phyloP scores from a whole-genome alignment of 2,113 vertebrate species.

The Chionodraco myersi region DNA sequence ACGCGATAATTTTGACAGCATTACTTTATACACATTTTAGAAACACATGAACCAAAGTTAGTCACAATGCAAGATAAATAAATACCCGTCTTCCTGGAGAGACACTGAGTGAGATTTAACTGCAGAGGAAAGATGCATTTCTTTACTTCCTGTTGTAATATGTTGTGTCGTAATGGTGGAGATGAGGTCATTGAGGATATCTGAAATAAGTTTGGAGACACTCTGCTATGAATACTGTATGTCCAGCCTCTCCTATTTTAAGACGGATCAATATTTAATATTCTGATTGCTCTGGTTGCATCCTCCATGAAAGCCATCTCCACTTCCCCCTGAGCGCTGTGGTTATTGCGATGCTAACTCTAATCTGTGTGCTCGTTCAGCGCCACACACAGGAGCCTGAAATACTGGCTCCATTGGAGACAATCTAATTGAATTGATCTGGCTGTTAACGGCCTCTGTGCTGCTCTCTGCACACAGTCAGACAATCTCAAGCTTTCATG shows the following conservation, averaged over 20 bases:
- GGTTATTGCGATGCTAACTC: slow-evolving; percentile 34
- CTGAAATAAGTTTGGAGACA: not conserved
- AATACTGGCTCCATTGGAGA: slow-evolving; percentile 70
- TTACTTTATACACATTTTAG: too few relatives aligned
- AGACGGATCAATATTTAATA: slow-evolving; percentile 20
- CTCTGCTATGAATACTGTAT: not conserved
- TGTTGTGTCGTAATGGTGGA: not conserved
- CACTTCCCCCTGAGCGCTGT: not conserved
- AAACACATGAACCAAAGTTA: not conserved
- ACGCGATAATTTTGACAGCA: too few relatives aligned
- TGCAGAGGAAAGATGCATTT: too few relatives aligned
- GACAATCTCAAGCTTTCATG: slow-evolving; percentile 67
- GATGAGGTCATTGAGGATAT: not conserved
- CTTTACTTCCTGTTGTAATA: not conserved
- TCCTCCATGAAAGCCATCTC: slow-evolving; percentile 2
- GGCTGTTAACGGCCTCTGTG: slow-evolving; percentile 55
- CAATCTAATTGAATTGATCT: slow-evolving; percentile 74
- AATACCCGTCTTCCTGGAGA: not conserved
- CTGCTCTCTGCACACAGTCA: slow-evolving; percentile 37
- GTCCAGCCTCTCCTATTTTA: not conserved
- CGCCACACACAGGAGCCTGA: slow-evolving; percentile 60
- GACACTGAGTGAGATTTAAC: not conserved
- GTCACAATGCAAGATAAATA: not conserved
- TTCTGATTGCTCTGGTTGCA: not conserved
- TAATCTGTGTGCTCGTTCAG: slow-evolving; percentile 57